These are phyloP conservation scores for Coregonus clupeaformis DNA, from an alignment of 2,113 vertebrate genomes.

Conservation along the genomic window DNA sequence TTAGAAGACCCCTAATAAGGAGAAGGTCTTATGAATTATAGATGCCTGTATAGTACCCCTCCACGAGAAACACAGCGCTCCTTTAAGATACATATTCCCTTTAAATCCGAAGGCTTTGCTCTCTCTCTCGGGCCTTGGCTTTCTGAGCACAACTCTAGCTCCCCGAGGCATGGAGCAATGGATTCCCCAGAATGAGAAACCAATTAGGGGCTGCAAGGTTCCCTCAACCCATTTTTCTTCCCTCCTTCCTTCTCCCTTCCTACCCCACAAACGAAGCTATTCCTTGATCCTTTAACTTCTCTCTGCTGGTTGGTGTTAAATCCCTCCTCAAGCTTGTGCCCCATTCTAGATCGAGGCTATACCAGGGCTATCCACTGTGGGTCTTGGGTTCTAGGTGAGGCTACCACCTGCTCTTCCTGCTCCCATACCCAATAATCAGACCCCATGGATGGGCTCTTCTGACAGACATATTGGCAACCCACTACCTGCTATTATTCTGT, in stretches of 20 bases:
- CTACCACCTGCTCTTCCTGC: slow-evolving; percentile 27
- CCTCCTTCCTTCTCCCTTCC: slow-evolving; percentile 16
- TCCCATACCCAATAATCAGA: neutral
- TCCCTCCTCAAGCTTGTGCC: slow-evolving; percentile 43
- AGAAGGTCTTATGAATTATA: slow-evolving; percentile 76
- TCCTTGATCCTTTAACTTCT: slow-evolving; percentile 67
- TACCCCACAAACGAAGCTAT: slow-evolving; percentile 27
- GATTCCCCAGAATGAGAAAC: slow-evolving; percentile 63
- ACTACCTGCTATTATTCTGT: slow-evolving; percentile 8
- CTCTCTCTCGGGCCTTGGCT: slow-evolving; percentile 62
- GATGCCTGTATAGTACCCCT: slow-evolving; percentile 53
- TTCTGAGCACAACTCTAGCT: slow-evolving; percentile 63
- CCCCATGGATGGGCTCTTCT: slow-evolving; percentile 23
- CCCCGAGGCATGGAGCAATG: slow-evolving; percentile 44
- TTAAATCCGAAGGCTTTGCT: slow-evolving; percentile 71
- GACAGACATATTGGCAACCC: slow-evolving; percentile 33
- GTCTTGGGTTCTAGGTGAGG: slow-evolving; percentile 26
- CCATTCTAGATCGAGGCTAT: neutral
- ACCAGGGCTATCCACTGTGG: slow-evolving; percentile 18
- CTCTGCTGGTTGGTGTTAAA: slow-evolving; percentile 59
- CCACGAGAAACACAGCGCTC: slow-evolving; percentile 21
- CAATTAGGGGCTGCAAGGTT: slow-evolving; percentile 68
- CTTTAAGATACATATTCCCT: slow-evolving; percentile 72
- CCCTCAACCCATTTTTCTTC: slow-evolving; percentile 30
- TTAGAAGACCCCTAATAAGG: slow-evolving; percentile 74